These are phyloP conservation scores for Rhyacichthys aspro DNA, from an alignment of 2,797 vertebrate species.

Conservation along the genomic window DNA sequence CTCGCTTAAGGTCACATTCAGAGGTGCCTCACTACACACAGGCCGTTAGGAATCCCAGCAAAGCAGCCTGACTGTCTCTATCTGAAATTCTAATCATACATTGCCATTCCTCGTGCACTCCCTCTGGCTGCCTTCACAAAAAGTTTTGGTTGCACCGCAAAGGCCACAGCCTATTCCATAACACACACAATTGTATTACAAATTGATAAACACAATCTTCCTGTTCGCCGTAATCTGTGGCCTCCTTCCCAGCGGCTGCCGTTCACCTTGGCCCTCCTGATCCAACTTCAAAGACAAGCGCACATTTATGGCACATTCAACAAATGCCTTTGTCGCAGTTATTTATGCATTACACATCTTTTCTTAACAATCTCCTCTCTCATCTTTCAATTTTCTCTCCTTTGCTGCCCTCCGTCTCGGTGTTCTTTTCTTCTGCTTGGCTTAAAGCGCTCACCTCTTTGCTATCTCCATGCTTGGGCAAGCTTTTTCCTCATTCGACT, in stretches of 20 bases:
- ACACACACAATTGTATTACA: conserved; percentile 61
- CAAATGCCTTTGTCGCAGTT: conserved; percentile 49
- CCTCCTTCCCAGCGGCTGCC: conserved; percentile 8
- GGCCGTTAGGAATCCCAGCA: conserved; percentile 41
- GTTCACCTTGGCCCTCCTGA: conserved; percentile 48
- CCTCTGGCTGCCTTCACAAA: conserved; percentile 40
- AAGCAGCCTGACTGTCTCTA: conserved; percentile 44
- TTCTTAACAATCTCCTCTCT: conserved; percentile 72
- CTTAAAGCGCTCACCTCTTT: conserved; percentile 67
- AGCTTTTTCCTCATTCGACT: conserved; percentile 40
- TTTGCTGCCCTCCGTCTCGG: conserved; percentile 55
- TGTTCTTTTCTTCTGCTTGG: conserved; percentile 55
- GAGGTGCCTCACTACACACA: conserved; percentile 53
- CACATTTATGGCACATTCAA: conserved; percentile 22
- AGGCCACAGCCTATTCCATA: conserved; percentile 57
- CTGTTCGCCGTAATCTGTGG: conserved; percentile 25
- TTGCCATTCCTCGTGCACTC: conserved; percentile 63
- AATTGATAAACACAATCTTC: conserved; percentile 70
- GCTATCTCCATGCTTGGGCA: conserved; percentile 62
- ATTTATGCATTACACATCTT: conserved; percentile 69
- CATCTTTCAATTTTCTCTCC: conserved; percentile 77
- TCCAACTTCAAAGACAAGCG: conserved; percentile 46
- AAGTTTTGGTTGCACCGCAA: conserved; percentile 66
- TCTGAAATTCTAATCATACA: conserved; percentile 77
- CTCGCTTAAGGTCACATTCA: conserved; percentile 69